Percentiles rank a stretch among this genome's conserved stretches.
Evolutionary conservation across 2,888 invertebrate species (phyloP).

Genomic region (Emmelina monodactyla): DNA sequence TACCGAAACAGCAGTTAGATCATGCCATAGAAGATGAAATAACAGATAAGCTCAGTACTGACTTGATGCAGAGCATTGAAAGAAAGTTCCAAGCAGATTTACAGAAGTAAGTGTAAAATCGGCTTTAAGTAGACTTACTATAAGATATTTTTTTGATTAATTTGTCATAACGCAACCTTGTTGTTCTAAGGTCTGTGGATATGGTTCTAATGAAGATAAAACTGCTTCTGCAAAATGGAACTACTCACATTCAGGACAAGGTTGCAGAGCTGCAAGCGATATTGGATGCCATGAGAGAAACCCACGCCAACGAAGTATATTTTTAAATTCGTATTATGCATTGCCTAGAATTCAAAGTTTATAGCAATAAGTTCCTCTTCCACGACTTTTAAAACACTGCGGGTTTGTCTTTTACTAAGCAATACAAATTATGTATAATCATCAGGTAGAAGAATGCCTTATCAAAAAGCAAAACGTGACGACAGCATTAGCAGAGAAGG

Average conservation of each 20-base stretch:
- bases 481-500: conserved; percentile 41
- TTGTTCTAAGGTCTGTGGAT: conserved; percentile 36
- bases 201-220: conserved; percentile 46
- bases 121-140: no score
- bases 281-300: conserved; percentile 25
- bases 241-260: conserved; percentile 41
- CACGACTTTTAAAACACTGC: no score
- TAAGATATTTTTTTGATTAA: no score
- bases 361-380: no score
- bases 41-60: conserved; percentile 39
- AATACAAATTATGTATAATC: no score
- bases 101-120: conserved; percentile 29
- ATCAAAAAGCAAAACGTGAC: conserved; percentile 34
- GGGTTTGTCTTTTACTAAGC: no score
- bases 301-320: neutral
- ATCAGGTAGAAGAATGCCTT: conserved; percentile 39
- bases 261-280: conserved; percentile 31
- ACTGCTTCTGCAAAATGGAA: conserved; percentile 45
- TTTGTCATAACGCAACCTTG: no score
- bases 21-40: conserved; percentile 52
- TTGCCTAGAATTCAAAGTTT: no score
- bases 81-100: conserved; percentile 52
- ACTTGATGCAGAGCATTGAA: conserved; percentile 49
- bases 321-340: neutral
- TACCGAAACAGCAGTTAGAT: conserved; percentile 39